phyloP scores from a whole-genome alignment of 2,888 invertebrate species.

The Parapristionchus giblindavisi region DNA sequence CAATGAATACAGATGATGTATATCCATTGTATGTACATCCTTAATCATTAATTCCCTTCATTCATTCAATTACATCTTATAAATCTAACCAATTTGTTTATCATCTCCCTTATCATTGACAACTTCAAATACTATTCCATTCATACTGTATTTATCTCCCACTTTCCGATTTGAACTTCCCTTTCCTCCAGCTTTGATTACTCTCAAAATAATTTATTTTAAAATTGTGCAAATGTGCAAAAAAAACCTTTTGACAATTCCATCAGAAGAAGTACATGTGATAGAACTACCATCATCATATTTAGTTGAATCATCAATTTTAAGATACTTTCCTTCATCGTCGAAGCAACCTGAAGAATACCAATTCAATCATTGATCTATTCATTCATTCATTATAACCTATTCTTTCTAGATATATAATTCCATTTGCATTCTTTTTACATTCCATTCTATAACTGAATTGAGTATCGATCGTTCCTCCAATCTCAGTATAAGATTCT shows the following conservation, averaged over 20 bases:
- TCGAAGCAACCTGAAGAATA: constrained; percentile 10
- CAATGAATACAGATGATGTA: background rate
- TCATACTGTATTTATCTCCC: constrained; percentile 4
- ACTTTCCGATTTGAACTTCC: background rate
- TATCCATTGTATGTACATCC: constrained; percentile 12
- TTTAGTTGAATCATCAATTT: background rate
- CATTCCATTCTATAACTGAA: constrained; percentile 21
- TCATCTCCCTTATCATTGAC: background rate
- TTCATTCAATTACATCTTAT: background rate
- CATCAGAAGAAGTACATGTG: background rate
- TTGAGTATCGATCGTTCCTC: constrained; percentile 23
- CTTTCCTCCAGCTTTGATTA: constrained; percentile 8
- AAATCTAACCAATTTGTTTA: background rate
- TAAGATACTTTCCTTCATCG: background rate
- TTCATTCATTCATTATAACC: background rate
- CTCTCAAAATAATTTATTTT: background rate
- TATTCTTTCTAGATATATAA: constrained; percentile 24
- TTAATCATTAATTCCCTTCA: background rate
- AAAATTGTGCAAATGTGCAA: too few relatives aligned
- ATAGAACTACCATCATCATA: constrained; percentile 11
- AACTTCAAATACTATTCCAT: constrained; percentile 6
- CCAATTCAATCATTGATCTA: background rate
- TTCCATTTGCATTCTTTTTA: constrained; percentile 13
- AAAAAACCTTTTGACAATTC: constrained; percentile 16
- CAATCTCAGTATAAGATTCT: constrained; percentile 17